A percentile compares a stretch with the other conserved stretches of the same genome.
phyloP scores from a whole-genome alignment of 2,113 vertebrate genomes.

The Elephas maximus region DNA sequence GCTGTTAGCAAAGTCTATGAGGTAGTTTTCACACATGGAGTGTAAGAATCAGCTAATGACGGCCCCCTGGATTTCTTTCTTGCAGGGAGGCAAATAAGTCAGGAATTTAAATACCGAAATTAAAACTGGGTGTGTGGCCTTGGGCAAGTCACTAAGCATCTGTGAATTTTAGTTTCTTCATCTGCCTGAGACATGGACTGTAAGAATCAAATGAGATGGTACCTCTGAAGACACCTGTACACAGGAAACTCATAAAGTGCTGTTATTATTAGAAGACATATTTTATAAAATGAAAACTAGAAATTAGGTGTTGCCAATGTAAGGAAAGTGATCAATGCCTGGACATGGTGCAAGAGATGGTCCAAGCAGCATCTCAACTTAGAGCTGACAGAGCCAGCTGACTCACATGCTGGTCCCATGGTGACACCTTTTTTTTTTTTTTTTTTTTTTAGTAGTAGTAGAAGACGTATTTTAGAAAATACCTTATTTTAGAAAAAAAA shows the following conservation, averaged over 20 bases:
- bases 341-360: too few species aligned
- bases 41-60: not conserved
- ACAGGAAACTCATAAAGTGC: not conserved
- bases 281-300: too few species aligned
- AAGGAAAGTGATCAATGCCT: too few species aligned
- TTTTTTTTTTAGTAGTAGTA: too few species aligned
- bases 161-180: conserved; percentile 34
- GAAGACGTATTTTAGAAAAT: not conserved
- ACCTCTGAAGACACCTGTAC: not conserved
- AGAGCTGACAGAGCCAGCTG: too few species aligned
- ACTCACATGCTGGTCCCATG: too few species aligned
- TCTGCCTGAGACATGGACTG: not conserved
- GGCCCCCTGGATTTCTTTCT: not conserved
- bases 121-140: not conserved
- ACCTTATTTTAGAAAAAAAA: not conserved
- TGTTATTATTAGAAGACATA: not conserved
- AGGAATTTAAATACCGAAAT: conserved; percentile 9
- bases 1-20: not conserved
- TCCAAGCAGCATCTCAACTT: too few species aligned
- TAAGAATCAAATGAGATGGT: not conserved
- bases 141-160: not conserved
- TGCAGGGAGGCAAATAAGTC: not conserved
- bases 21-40: not conserved
- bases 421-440: too few species aligned
- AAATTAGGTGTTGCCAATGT: too few species aligned